Evolutionary conservation across 1,140 invertebrate genomes (phyloP).

Genomic region (Sycobia sp.): DNA sequence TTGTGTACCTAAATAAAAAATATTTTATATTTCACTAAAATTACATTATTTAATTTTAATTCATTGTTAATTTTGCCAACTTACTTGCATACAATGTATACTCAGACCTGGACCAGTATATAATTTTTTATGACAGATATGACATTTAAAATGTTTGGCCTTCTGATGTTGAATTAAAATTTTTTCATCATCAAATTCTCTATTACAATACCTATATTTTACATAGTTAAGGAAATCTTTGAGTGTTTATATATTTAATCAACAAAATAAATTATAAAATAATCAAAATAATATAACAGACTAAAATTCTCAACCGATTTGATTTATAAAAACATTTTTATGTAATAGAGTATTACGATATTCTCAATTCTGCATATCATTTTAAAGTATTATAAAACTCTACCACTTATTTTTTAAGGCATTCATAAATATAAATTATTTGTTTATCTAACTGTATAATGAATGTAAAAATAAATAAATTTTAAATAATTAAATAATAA

Average conservation of each 20-base stretch:
- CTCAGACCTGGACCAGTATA: constrained; percentile 97
- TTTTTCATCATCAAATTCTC: constrained; percentile 99
- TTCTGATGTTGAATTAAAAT: constrained; percentile 99
- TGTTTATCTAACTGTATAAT: no score
- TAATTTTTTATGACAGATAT: constrained; percentile 99
- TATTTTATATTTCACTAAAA: neutral
- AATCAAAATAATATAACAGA: neutral
- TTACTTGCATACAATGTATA: constrained; percentile 99
- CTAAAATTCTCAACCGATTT: no score
- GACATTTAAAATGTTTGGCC: constrained; percentile 99
- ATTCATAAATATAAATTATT: no score
- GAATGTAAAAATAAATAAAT: no score
- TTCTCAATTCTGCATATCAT: no score
- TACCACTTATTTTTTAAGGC: no score
- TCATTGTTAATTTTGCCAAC: neutral
- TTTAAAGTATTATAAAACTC: no score
- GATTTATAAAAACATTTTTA: no score
- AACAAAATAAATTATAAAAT: neutral
- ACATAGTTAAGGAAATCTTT: constrained; percentile 57
- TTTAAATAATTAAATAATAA: no score
- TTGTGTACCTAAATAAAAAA: constrained; percentile 87
- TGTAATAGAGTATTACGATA: no score
- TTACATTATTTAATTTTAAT: neutral
- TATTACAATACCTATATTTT: constrained; percentile 91
- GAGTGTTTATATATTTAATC: neutral